Conservation (phyloP, 2,888 invertebrate genomes). For the Spodoptera exigua region DNA sequence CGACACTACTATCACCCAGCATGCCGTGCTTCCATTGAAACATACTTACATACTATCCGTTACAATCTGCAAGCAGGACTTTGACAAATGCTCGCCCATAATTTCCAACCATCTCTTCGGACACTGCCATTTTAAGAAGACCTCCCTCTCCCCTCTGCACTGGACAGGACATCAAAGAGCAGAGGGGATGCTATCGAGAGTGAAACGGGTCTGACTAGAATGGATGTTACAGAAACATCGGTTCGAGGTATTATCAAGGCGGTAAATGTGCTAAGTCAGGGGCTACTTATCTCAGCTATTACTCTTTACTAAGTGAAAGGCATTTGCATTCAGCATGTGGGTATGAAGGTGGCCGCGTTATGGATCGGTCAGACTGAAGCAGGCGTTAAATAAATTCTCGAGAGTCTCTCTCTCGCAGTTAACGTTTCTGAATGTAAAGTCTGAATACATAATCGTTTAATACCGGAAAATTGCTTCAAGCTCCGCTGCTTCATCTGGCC, state of each 20-base stretch:
- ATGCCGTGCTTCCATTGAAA: constrained; percentile 43
- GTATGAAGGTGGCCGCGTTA: constrained; percentile 49
- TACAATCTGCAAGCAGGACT: constrained; percentile 75
- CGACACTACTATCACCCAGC: constrained; percentile 2
- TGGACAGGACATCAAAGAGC: constrained; percentile 36
- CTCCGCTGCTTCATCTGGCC: constrained; percentile 30
- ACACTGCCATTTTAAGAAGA: constrained; percentile 61
- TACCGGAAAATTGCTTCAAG: constrained; percentile 48
- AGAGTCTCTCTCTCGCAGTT: constrained; percentile 28
- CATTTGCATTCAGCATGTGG: constrained; percentile 72
- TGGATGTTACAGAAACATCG: constrained; percentile 72
- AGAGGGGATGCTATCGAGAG: constrained; percentile 31
- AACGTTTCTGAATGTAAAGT: constrained; percentile 46
- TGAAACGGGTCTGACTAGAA: constrained; percentile 59
- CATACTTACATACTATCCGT: constrained; percentile 53
- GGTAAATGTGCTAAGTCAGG: constrained; percentile 82
- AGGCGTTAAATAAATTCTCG: constrained; percentile 55
- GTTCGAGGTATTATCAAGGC: constrained; percentile 74
- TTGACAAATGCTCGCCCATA: constrained; percentile 82
- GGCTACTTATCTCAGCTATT: constrained; percentile 80
- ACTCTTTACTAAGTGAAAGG: constrained; percentile 78
- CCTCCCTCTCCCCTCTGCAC: constrained; percentile 51
- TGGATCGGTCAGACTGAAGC: constrained; percentile 35
- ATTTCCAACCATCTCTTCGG: constrained; percentile 71
- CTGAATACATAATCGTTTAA: constrained; percentile 58